These are phyloP conservation scores for Drosophila quadrilineata DNA, from an alignment of 1,140 invertebrate genomes.

Conservation along the genomic window DNA sequence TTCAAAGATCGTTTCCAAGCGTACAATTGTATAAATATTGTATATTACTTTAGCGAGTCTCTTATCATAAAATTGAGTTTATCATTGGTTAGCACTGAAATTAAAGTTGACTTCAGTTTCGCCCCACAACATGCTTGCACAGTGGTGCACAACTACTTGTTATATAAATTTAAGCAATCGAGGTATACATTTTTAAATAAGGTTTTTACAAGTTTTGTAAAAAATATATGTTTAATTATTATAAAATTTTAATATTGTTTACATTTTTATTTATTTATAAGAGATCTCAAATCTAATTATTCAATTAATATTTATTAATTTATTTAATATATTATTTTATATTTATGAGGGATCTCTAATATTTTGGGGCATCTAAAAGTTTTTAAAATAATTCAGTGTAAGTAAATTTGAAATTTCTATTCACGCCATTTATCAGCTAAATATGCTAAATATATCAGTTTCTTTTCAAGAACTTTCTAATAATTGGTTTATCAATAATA, in stretches of 20 bases:
- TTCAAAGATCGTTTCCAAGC: constrained; percentile 23
- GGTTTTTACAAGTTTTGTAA: background rate
- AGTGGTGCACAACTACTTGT: background rate
- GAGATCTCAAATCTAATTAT: too few relatives aligned
- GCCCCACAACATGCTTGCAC: constrained; percentile 8
- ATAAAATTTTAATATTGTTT: background rate
- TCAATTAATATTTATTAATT: too few relatives aligned
- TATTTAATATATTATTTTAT: too few relatives aligned
- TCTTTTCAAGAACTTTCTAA: too few relatives aligned
- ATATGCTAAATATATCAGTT: too few relatives aligned
- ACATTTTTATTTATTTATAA: background rate
- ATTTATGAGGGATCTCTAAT: too few relatives aligned
- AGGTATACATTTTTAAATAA: background rate
- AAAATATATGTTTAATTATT: background rate
- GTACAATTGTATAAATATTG: constrained; percentile 28
- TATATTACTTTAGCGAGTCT: constrained; percentile 37
- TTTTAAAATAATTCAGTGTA: too few relatives aligned
- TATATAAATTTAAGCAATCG: background rate
- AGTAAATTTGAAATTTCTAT: too few relatives aligned
- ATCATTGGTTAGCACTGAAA: constrained; percentile 73
- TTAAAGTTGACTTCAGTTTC: constrained; percentile 52
- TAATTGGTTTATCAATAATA: too few relatives aligned
- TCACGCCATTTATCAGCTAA: too few relatives aligned
- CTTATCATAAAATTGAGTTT: constrained; percentile 75
- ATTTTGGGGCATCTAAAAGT: too few relatives aligned